A percentile compares a stretch with the other conserved stretches of the same genome.
Conservation (phyloP, 2,888 invertebrate species). For the Drosophila bunnanda region DNA sequence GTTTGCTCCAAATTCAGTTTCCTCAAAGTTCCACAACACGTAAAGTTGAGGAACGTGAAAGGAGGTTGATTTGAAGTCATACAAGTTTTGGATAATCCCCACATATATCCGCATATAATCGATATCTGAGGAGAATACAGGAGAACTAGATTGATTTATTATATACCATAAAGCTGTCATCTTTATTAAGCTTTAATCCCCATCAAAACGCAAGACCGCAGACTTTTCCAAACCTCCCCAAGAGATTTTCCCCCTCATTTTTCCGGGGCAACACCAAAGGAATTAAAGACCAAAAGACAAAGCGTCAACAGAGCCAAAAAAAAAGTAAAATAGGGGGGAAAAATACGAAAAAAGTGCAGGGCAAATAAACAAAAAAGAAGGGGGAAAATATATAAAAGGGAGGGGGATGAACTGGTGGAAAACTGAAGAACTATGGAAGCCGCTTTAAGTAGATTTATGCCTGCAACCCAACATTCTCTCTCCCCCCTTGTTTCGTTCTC, state of each 20-base stretch:
- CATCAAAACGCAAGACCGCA: slow-evolving; percentile 10
- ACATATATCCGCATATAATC: slow-evolving; percentile 3
- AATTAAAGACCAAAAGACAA: slow-evolving; percentile 47
- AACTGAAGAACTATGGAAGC: slow-evolving; percentile 66
- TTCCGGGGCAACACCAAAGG: slow-evolving; percentile 32
- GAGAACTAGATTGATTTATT: slow-evolving; percentile 33
- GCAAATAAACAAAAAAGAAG: slow-evolving; percentile 50
- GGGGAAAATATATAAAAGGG: slow-evolving; percentile 5
- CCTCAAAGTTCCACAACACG: slow-evolving; percentile 31
- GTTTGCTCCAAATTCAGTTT: slow-evolving; percentile 61
- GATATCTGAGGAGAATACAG: background rate
- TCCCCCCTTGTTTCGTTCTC: background rate
- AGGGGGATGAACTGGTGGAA: slow-evolving; percentile 1
- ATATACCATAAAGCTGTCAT: slow-evolving; percentile 9
- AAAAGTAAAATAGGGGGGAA: slow-evolving; percentile 28
- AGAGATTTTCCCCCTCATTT: slow-evolving; percentile 15
- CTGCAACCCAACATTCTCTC: slow-evolving; percentile 49
- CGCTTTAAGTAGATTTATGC: slow-evolving; percentile 77
- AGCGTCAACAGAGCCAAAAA: slow-evolving; percentile 37
- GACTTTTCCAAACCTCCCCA: background rate
- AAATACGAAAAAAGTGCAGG: slow-evolving; percentile 31
- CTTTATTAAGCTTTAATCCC: slow-evolving; percentile 32
- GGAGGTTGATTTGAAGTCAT: slow-evolving; percentile 32
- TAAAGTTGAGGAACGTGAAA: slow-evolving; percentile 27
- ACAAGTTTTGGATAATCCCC: slow-evolving; percentile 11